Evolutionary conservation across 2,113 vertebrate genomes (phyloP), one percentile per base, ranked within the genome.

Genomic region (Theristicus caerulescens): DNA sequence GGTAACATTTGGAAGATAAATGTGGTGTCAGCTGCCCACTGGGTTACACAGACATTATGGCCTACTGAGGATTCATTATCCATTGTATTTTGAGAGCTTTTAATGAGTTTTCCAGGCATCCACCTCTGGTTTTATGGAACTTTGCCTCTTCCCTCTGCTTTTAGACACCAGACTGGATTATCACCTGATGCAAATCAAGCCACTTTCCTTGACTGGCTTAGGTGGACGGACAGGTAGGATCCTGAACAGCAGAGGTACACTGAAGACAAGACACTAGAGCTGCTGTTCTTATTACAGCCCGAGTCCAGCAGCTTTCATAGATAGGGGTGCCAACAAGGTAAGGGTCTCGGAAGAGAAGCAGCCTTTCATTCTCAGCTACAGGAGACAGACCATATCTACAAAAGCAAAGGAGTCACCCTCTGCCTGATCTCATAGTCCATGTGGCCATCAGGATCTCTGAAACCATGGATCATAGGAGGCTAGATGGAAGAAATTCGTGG

Each of bases 1-100:
- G 72, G 94, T 87, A 97, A 61, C 47, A 16, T 94, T 67, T 71
- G 84, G 88, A 94, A 96, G 93, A 96, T 71, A 57, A 87, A 96
- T 93, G 87, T 47, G 27, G 79, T 95, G 92, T 93, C 92, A 74
- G 76, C 93, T 88, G 92, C 76, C 88, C 85, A 82, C 82, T 76
- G 96, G 86, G 73, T 62, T 64, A 40, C 80, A 38, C 61, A 94
- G 93, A 49, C 49, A 19, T 64, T 90, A 51, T 5, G n/a, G 67
- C 73, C 85, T 38, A 2, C 73, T 26, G n/a, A 94, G 67, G 58
- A 86, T 91, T 85, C 87, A 62, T 86, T 85, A 84, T 40, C 77
- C 46, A 8, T 27, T 58, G 83, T 80, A 19, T 67, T 93, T 70
- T 29, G 78, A 72, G 74, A 38, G 58, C 0, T 46, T 90, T 87